Evolutionary conservation across 2,888 invertebrate species (phyloP), one percentile per base, ranked within the genome.

Genomic region (Synergus itoensis): DNA sequence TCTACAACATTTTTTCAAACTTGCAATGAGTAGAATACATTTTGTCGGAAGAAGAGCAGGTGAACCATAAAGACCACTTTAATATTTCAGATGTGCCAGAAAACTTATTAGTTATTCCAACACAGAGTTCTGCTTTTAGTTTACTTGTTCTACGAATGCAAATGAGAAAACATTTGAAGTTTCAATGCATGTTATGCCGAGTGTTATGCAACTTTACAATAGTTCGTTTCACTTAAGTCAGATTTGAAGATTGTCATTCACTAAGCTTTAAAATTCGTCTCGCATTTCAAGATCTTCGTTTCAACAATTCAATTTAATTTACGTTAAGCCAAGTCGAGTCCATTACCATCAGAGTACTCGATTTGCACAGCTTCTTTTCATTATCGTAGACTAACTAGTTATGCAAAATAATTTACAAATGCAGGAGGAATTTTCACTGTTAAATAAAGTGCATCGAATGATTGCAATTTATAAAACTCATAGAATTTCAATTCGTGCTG

Each of bases 181-280:
- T 64, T 64, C n/a, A 36, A 16, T 3, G 4, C 7, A 36, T 36
- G 36, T 36, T 36, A 36, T 36, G 36, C 5, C 36, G 36, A 36
- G 0, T 36, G 60, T 62, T 62, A 62, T 18, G 60, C 18, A 21
- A 62, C 45, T 62, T 62, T 62, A 18, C 4, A 62, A 62, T n/a
- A 18, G 11, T 21, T 62, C 28, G 45, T 45, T 45, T 45, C 45
- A 45, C 45, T 12, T 45, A 60, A 60, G 9, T 69, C 21, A 73
- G 53, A 73, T 73, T 73, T 73, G 21, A 73, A 53, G 48, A 28
- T 36, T 40, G 53, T 36, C n/a, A 36, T 73, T n/a, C 36, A 73
- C 73, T 53, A n/a, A 73, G 73, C 73, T 53, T 73, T 73, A 36
- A 73, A 21, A 73, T 73, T 16, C 73, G 53, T 48, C 36, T 73